phyloP scores from a whole-genome alignment of 2,113 vertebrate genomes.

The Macquaria australasica region DNA sequence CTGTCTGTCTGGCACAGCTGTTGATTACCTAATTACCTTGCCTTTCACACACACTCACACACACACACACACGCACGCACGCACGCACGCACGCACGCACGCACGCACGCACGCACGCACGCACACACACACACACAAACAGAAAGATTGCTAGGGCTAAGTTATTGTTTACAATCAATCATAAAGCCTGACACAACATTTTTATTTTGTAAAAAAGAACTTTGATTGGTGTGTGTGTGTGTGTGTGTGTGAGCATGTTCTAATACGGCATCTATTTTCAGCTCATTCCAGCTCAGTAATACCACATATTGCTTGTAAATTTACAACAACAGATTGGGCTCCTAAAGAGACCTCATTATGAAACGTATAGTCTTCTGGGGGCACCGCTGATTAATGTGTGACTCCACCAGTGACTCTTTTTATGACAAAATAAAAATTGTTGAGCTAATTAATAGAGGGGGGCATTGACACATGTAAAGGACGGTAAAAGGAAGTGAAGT shows the following conservation, averaged over 20 bases:
- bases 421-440: neutral
- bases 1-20: slow-evolving; percentile 81
- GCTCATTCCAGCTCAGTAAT: neutral
- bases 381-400: neutral
- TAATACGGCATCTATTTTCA: neutral
- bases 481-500: neutral
- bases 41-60: slow-evolving; percentile 48
- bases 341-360: neutral
- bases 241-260: neutral
- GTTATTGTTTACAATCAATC: slow-evolving; percentile 58
- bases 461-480: neutral
- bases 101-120: too few species aligned
- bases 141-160: slow-evolving; percentile 26
- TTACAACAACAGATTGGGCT: slow-evolving; percentile 1
- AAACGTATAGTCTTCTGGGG: neutral
- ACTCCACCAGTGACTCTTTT: neutral
- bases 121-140: slow-evolving; percentile 7
- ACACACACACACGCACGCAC: slow-evolving; percentile 19
- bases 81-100: neutral
- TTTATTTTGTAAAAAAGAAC: slow-evolving; percentile 35
- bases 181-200: slow-evolving; percentile 30
- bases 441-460: neutral
- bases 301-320: neutral
- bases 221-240: neutral
- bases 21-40: slow-evolving; percentile 81